Base-by-base conservation (phyloP, 1,140 invertebrate species). In the Metopolophium dirhodum region DNA sequence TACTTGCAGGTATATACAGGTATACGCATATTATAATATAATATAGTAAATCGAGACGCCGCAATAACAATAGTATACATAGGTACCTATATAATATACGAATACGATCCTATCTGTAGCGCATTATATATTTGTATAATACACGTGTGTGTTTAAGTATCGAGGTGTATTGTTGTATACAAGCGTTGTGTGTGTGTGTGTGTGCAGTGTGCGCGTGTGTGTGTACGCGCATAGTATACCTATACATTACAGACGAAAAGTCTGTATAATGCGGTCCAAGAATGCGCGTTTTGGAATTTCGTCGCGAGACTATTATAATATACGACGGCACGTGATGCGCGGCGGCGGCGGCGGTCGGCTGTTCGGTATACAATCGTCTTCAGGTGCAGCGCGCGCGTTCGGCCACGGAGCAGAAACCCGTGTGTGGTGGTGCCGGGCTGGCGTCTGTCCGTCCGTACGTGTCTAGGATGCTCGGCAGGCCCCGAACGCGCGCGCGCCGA, bases 251-350 rank as follows among this genome's bases (percentile, higher is more conserved):
- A 86, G 45, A 47, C 41, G 23, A 85, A 41, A 85, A 86, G 37
- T 86, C 85, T 47, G 18, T 22, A 22, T n/a, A 77, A 77, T 77
- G 61, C 61, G 77, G 77, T 37, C 35, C 35, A 83, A 47, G 41
- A 45, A 86, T 86, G 85, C 45, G 85, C 41, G 45, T 87, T 51
- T 51, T 35, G 86, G 86, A 87, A 87, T 87, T 87, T 87, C 86
- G 86, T 87, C 86, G 45, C 86, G 86, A 51, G 45, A 49, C 45
- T 18, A 45, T 87, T 87, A 83, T 83, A 68, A 83, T 83, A 68
- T 30, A n/a, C 35, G 35, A 45, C 41, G 45, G 45, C 85, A n/a
- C 85, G 85, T 49, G 85, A 49, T n/a, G 45, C 11, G 83, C 83
- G 22, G 9, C 85, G 23, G 41, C 41, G 37, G 37, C 83, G 23